Evolutionary conservation across 2,888 invertebrate species (phyloP).

Genomic region (Harpalus rubripes): DNA sequence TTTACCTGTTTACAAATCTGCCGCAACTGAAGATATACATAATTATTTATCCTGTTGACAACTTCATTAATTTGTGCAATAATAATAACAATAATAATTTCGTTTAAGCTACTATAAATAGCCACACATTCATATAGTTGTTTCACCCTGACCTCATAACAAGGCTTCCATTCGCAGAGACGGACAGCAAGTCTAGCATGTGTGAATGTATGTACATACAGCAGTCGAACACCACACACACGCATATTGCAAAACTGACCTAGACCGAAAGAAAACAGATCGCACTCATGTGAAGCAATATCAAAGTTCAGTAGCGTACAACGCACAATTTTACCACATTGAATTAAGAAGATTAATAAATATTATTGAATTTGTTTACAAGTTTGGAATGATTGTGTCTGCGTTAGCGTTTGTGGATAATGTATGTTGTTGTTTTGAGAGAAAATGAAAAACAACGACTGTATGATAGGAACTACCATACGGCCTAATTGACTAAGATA

Average conservation of each 20-base stretch:
- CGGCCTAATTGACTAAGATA: too few relatives aligned
- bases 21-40: too few relatives aligned
- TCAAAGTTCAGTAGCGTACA: background rate
- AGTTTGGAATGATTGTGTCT: too few relatives aligned
- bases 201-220: background rate
- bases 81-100: conserved; percentile 18
- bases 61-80: background rate
- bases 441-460: too few relatives aligned
- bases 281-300: background rate
- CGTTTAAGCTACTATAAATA: background rate
- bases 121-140: background rate
- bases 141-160: conserved; percentile 31
- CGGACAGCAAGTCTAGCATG: background rate
- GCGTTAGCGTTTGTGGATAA: too few relatives aligned
- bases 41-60: too few relatives aligned
- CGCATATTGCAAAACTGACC: conserved; percentile 33
- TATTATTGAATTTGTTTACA: too few relatives aligned
- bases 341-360: too few relatives aligned
- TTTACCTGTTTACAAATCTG: too few relatives aligned
- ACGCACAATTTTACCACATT: background rate
- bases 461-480: too few relatives aligned
- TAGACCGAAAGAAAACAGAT: conserved; percentile 34
- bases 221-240: conserved; percentile 14
- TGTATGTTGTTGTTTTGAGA: too few relatives aligned
- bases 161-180: background rate